Evolutionary conservation across 2,888 invertebrate genomes (phyloP).

Genomic region (Lithophane leautieri): DNA sequence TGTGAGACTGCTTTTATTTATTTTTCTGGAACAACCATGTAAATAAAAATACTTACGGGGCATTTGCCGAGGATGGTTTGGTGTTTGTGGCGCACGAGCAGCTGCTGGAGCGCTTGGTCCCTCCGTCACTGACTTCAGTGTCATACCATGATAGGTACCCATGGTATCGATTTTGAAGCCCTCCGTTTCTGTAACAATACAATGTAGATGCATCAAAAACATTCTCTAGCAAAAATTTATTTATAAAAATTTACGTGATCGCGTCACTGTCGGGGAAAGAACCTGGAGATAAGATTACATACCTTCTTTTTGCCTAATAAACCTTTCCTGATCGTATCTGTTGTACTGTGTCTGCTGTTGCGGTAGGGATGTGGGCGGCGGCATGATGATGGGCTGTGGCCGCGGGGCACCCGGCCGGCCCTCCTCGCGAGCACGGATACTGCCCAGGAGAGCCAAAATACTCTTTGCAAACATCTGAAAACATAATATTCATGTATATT

Average conservation of each 20-base stretch:
- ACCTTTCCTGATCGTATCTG: slow-evolving; percentile 99
- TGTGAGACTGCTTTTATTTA: background rate
- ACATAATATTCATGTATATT: background rate
- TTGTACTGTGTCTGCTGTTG: slow-evolving; percentile 96
- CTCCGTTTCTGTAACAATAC: slow-evolving; percentile 94
- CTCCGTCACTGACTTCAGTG: slow-evolving; percentile 98
- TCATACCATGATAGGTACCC: slow-evolving; percentile 99
- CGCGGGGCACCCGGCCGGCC: slow-evolving; percentile 91
- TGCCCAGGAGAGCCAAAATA: slow-evolving; percentile 96
- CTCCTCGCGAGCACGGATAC: slow-evolving; percentile 98
- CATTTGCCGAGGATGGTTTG: slow-evolving; percentile 85
- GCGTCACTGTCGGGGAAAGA: background rate
- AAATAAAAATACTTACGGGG: slow-evolving; percentile 77
- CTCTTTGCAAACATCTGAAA: slow-evolving; percentile 96
- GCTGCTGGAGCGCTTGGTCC: slow-evolving; percentile 93
- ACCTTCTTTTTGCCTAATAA: slow-evolving; percentile 97
- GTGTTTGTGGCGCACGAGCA: slow-evolving; percentile 86
- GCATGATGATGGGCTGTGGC: slow-evolving; percentile 90
- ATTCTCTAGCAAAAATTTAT: background rate
- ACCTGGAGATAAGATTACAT: slow-evolving; percentile 41
- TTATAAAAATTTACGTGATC: background rate
- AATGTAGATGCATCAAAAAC: background rate
- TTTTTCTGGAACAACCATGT: too few species aligned
- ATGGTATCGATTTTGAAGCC: slow-evolving; percentile 99
- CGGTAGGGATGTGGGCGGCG: slow-evolving; percentile 92